These are phyloP conservation scores for Psettodes erumei DNA, from an alignment of 2,113 vertebrate species.

Conservation along the genomic window DNA sequence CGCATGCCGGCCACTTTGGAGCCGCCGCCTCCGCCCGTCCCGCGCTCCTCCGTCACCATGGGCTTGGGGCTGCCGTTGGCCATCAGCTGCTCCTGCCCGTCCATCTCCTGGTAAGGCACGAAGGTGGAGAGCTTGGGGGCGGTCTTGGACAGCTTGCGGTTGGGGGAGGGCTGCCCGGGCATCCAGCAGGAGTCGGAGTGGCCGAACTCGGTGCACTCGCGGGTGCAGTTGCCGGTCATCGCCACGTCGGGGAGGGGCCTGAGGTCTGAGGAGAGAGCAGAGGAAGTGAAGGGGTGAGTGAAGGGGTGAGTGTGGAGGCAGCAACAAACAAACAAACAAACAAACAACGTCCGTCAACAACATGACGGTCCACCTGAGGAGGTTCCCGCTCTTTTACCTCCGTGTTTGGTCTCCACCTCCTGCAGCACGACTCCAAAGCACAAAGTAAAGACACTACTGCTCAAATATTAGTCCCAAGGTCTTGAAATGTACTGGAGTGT, in stretches of 20 bases:
- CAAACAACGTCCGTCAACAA: too few species aligned
- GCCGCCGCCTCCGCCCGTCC: constrained; percentile 71
- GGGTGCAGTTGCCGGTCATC: constrained; percentile 98
- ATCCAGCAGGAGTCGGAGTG: constrained; percentile 99
- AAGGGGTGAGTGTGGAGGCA: background rate
- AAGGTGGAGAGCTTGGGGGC: constrained; percentile 98
- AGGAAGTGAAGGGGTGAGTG: background rate
- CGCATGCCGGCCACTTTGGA: constrained; percentile 96
- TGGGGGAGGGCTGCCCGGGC: constrained; percentile 94
- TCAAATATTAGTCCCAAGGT: too few species aligned
- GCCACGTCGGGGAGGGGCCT: constrained; percentile 96
- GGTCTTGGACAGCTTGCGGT: constrained; percentile 88
- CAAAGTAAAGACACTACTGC: too few species aligned
- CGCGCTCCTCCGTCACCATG: constrained; percentile 88
- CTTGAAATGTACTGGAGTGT: too few species aligned
- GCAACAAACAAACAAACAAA: background rate
- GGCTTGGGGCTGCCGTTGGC: constrained; percentile 94
- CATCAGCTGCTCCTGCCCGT: constrained; percentile 90
- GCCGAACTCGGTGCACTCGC: constrained; percentile 96
- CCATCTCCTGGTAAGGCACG: constrained; percentile 99
- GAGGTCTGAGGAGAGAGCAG: constrained; percentile 85
- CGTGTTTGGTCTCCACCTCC: too few species aligned
- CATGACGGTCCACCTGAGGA: too few species aligned
- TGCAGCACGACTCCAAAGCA: too few species aligned
- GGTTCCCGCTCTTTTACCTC: too few species aligned